Percentiles rank a stretch among this genome's conserved stretches.
Conservation (phyloP, 2,113 vertebrate species). For the Vulpes lagopus region DNA sequence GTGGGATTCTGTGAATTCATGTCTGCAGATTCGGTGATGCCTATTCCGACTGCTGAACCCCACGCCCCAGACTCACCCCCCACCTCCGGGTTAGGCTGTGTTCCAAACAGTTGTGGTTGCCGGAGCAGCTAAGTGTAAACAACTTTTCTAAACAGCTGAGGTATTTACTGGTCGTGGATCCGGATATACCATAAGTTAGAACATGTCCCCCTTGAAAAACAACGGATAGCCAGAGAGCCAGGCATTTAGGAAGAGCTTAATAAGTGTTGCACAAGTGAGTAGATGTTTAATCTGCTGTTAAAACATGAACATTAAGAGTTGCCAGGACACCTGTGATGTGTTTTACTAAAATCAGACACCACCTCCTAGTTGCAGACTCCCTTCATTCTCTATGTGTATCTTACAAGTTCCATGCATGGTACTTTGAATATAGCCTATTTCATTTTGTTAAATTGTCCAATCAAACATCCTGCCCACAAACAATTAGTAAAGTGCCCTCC, state of each 20-base stretch:
- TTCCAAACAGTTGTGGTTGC: background rate
- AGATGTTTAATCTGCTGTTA: constrained; percentile 25
- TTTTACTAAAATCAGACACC: background rate
- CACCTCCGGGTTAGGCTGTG: background rate
- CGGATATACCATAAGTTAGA: background rate
- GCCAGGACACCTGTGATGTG: background rate
- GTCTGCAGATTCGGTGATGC: background rate
- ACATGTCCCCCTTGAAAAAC: background rate
- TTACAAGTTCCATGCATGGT: background rate
- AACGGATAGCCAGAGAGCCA: background rate
- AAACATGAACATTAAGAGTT: background rate
- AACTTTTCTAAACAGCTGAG: background rate
- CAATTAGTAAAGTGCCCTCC: constrained; percentile 46
- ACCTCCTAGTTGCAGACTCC: background rate
- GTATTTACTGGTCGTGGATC: background rate
- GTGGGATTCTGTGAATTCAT: background rate
- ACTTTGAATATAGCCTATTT: background rate
- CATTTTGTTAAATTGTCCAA: background rate
- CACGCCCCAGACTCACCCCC: background rate
- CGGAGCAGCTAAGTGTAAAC: background rate
- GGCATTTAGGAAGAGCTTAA: background rate
- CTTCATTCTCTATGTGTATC: background rate
- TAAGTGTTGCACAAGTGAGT: constrained; percentile 29
- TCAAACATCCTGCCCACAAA: constrained; percentile 52
- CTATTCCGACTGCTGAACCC: background rate